Percentiles rank a stretch among this genome's conserved stretches.
Evolutionary conservation across 1,140 invertebrate genomes (phyloP).

Genomic region (Brachionus angularis): DNA sequence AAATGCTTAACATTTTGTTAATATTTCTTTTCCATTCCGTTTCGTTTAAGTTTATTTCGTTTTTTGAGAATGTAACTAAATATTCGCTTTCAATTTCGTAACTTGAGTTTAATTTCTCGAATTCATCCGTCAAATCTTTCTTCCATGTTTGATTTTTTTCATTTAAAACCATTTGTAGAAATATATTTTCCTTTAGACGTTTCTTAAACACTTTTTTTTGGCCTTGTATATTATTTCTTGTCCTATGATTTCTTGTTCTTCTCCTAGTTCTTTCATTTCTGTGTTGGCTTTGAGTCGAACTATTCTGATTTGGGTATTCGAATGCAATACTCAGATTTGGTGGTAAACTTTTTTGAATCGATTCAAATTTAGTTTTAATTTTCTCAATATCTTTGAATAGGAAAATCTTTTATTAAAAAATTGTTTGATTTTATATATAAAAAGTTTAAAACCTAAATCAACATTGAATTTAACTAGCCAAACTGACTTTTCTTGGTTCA

Average conservation of each 20-base stretch:
- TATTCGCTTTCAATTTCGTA: neutral
- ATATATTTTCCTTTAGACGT: neutral
- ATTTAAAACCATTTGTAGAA: conserved; percentile 1
- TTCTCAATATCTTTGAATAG: neutral
- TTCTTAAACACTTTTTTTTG: neutral
- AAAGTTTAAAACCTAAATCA: too few species aligned
- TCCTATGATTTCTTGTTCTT: too few species aligned
- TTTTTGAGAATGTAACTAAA: neutral
- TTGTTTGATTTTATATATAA: neutral
- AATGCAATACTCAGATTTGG: neutral
- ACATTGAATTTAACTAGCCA: too few species aligned
- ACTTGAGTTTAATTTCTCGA: neutral
- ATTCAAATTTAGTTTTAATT: neutral
- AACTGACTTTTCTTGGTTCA: too few species aligned
- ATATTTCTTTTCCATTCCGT: neutral
- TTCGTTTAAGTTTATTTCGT: neutral
- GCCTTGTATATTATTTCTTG: too few species aligned
- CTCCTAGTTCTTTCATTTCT: too few species aligned
- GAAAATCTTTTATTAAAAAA: neutral
- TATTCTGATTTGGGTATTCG: neutral
- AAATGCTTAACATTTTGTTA: neutral
- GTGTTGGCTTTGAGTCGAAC: too few species aligned
- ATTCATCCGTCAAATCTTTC: neutral
- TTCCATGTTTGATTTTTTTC: neutral
- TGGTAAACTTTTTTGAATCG: neutral